phyloP scores from a whole-genome alignment of 30 jellyfish, hydroid and myxozoan species.

The Pseudorhiza aurosa region DNA sequence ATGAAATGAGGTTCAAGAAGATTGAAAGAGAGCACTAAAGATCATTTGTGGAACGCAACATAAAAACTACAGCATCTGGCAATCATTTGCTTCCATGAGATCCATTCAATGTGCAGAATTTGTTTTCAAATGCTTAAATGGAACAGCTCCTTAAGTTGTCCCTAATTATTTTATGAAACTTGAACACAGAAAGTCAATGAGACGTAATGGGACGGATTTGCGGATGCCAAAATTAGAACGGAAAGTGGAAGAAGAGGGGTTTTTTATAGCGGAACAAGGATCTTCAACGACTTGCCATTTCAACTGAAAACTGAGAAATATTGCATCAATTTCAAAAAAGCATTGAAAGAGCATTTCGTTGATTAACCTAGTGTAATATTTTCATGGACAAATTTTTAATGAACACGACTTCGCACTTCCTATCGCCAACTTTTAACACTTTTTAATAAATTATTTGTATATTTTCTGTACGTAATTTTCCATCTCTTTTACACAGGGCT shows the following conservation, averaged over 20 bases:
- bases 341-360: background rate
- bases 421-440: too few species aligned
- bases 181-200: constrained; percentile 45
- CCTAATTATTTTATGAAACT: constrained; percentile 43
- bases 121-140: constrained; percentile 42
- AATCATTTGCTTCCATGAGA: constrained; percentile 55
- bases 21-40: constrained; percentile 59
- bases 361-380: too few species aligned
- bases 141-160: constrained; percentile 59
- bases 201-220: constrained; percentile 53
- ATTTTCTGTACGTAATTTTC: too few species aligned
- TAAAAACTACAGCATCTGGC: background rate
- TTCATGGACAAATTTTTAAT: too few species aligned
- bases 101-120: constrained; percentile 2
- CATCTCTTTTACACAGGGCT: too few species aligned
- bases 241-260: constrained; percentile 55
- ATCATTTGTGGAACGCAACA: constrained; percentile 48
- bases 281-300: constrained; percentile 40
- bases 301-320: constrained; percentile 14
- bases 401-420: too few species aligned
- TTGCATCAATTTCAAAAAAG: background rate
- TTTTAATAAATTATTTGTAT: too few species aligned
- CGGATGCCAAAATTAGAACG: constrained; percentile 59
- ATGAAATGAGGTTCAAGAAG: constrained; percentile 50
- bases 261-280: constrained; percentile 44